phyloP scores from a whole-genome alignment of 2,797 vertebrate genomes.

The Aeoliscus strigatus region DNA sequence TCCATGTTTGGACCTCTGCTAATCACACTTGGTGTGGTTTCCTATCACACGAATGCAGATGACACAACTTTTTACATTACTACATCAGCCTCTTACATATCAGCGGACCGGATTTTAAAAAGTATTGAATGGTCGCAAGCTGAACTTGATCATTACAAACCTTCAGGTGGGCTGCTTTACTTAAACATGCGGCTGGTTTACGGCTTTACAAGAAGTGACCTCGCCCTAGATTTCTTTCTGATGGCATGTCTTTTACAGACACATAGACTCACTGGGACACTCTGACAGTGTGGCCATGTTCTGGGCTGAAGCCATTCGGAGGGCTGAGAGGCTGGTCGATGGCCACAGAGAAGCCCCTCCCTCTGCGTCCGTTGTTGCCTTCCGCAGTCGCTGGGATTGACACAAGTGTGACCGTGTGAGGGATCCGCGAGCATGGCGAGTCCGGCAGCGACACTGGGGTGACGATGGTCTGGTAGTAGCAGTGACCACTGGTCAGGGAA shows the following conservation, averaged over 20 bases:
- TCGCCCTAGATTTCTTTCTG: too few species aligned
- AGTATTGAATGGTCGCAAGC: too few species aligned
- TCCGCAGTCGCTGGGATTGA: conserved; percentile 89
- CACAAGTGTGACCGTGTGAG: conserved; percentile 94
- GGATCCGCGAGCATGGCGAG: conserved; percentile 85
- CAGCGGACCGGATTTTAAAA: too few species aligned
- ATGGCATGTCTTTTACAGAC: not conserved
- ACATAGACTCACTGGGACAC: conserved; percentile 86
- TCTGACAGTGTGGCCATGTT: conserved; percentile 83
- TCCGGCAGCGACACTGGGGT: conserved; percentile 86
- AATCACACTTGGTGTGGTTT: too few species aligned
- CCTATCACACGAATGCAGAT: too few species aligned
- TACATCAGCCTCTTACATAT: too few species aligned
- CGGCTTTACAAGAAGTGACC: too few species aligned
- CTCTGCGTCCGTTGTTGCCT: conserved; percentile 66
- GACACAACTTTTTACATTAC: too few species aligned
- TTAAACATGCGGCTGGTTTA: too few species aligned
- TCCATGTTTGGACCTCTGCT: too few species aligned
- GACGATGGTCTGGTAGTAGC: conserved; percentile 93
- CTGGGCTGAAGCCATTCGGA: conserved; percentile 74
- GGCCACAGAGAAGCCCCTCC: conserved; percentile 89
- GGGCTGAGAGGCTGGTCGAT: conserved; percentile 82
- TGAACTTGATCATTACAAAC: too few species aligned
- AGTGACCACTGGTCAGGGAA: conserved; percentile 86
- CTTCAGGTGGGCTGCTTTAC: too few species aligned